phyloP scores from a whole-genome alignment of 2,797 vertebrate genomes.

The Pangasius larnaudii region DNA sequence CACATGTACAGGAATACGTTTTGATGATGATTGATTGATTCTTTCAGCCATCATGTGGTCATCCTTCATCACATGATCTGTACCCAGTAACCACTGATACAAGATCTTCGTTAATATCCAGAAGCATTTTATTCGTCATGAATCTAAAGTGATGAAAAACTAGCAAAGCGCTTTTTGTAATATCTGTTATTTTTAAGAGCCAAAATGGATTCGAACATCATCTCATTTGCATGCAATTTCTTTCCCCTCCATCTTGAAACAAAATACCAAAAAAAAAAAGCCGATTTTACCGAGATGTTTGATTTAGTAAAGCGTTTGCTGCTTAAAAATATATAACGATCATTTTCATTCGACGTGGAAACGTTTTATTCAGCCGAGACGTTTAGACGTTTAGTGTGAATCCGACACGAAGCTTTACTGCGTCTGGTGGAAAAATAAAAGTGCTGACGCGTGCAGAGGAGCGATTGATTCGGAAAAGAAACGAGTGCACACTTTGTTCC shows the following conservation, averaged over 20 bases:
- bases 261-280: background rate
- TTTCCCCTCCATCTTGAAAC: background rate
- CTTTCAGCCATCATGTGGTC: background rate
- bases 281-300: background rate
- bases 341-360: background rate
- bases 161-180: background rate
- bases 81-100: too few relatives aligned
- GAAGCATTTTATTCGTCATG: too few relatives aligned
- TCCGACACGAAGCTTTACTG: background rate
- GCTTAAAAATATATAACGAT: background rate
- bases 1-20: background rate
- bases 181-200: background rate
- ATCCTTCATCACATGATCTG: background rate
- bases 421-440: background rate
- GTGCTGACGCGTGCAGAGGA: conserved; percentile 12
- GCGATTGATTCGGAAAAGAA: conserved; percentile 1
- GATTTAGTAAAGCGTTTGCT: background rate
- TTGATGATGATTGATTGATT: background rate
- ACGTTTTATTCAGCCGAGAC: too few relatives aligned
- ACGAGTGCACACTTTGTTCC: background rate
- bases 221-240: too few relatives aligned
- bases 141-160: too few relatives aligned
- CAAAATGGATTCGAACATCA: background rate
- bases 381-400: background rate
- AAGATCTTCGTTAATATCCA: too few relatives aligned